phyloP scores from a whole-genome alignment of 2,888 invertebrate species.

The Lucinisca nassula region DNA sequence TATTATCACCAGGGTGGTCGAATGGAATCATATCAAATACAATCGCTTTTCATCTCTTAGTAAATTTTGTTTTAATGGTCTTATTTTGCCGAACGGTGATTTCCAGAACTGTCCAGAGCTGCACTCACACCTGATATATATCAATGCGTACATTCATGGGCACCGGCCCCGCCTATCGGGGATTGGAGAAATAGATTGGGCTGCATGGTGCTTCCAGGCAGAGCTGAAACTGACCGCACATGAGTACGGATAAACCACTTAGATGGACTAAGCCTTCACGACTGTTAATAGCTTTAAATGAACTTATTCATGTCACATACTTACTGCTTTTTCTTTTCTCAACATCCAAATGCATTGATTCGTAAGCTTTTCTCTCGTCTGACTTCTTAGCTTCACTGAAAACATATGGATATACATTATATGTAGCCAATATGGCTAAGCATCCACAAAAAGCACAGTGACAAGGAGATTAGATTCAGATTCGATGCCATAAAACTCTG shows the following conservation, averaged over 20 bases:
- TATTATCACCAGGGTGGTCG: too few species aligned
- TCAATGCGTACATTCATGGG: not conserved
- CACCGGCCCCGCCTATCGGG: too few species aligned
- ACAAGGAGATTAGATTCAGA: not conserved
- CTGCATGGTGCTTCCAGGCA: too few species aligned
- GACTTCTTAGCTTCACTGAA: not conserved
- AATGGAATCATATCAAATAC: too few species aligned
- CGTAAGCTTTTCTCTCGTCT: not conserved
- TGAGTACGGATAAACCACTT: too few species aligned
- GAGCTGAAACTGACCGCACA: too few species aligned
- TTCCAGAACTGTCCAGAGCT: not conserved
- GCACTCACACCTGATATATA: not conserved
- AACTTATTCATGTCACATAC: not conserved
- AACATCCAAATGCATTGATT: not conserved
- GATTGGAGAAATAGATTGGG: too few species aligned
- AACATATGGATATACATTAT: not conserved
- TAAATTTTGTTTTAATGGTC: not conserved
- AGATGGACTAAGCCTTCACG: not conserved
- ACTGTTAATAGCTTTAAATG: not conserved
- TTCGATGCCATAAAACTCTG: not conserved
- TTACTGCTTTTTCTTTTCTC: not conserved
- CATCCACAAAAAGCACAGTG: not conserved
- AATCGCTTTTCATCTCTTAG: not conserved
- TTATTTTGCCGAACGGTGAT: not conserved
- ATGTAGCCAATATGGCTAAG: too few species aligned